Base-by-base conservation (phyloP, 2,113 vertebrate species). In the Pseudopodoces humilis region DNA sequence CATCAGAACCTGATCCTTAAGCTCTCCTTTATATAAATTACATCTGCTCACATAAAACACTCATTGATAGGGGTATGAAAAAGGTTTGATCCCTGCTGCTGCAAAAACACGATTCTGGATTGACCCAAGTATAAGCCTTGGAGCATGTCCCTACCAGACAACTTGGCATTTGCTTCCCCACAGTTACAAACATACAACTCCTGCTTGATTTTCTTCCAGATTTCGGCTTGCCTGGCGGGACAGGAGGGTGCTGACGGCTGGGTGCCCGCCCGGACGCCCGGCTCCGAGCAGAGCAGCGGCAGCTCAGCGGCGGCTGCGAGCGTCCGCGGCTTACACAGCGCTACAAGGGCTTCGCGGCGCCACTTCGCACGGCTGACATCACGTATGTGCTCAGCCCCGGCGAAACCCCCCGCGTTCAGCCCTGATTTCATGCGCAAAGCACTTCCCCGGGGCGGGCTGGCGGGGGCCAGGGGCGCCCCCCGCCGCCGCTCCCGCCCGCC, bases 381-480 rank as follows among this genome's bases (percentile, higher is more conserved):
- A 62, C 85, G 31, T 31, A 80, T 37, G 86, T 6, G 92, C 88
- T 79, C 88, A 87, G 90, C 84, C 80, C 83, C 86, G 70, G 21
- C 28, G 94, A 95, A 60, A 33, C 21, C 95, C 95, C 69, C 86
- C 55, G 87, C 53, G 71, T 35, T 87, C 71, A 90, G 94, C 72
- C 95, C 72, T 90, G 84, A 92, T 95, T 97, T 95, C 95, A 96
- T 83, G 83, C 44, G 46, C 90, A 95, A 95, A 92, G 91, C 60
- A 86, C 94, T 93, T 79, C 91, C 67, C 77, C 68, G 53, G 72
- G 16, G 35, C n/a, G 39, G 72, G 88, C 22, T 56, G 67, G 60
- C 43, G 33, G 52, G 64, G 52, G 10, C n/a, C 49, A 19, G 28
- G 47, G 47, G 41, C 50, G 20, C 31, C 23, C 18, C 63, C 35